These are phyloP conservation scores for Bimastos eiseni DNA, from an alignment of 2,888 invertebrate species.

Conservation along the genomic window DNA sequence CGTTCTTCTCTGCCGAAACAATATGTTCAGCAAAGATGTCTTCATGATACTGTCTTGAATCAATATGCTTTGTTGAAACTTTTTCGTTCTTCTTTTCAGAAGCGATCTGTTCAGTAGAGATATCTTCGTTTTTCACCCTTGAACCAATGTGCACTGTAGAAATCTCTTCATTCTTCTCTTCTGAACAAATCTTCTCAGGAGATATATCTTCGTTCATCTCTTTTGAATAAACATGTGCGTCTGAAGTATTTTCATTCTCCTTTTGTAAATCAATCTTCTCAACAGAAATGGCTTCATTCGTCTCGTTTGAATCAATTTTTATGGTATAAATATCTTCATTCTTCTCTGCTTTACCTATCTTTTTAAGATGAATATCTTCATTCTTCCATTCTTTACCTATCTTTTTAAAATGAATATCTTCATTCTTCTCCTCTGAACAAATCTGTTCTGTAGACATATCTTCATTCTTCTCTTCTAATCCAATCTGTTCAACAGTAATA, in stretches of 20 bases:
- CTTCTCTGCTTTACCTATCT: background rate
- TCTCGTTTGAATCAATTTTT: background rate
- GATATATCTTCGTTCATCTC: background rate
- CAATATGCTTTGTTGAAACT: background rate
- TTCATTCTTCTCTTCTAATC: background rate
- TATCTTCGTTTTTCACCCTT: background rate
- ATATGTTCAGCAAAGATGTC: background rate
- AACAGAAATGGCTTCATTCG: background rate
- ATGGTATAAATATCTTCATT: background rate
- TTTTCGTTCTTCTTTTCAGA: background rate
- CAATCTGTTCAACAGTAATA: background rate
- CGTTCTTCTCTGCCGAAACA: background rate
- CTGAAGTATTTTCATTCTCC: background rate
- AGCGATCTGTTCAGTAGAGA: background rate
- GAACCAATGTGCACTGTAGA: background rate
- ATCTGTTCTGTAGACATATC: background rate
- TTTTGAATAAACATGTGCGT: background rate
- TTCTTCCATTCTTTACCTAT: background rate
- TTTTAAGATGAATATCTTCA: background rate
- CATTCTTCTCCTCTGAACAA: background rate
- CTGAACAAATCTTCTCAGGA: background rate
- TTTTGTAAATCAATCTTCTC: background rate
- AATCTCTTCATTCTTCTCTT: background rate
- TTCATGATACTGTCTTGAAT: background rate
- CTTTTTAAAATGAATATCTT: background rate